A percentile compares a stretch with the other conserved stretches of the same genome.
Conservation (phyloP, 2,888 invertebrate species). For the Nudaria mundana region DNA sequence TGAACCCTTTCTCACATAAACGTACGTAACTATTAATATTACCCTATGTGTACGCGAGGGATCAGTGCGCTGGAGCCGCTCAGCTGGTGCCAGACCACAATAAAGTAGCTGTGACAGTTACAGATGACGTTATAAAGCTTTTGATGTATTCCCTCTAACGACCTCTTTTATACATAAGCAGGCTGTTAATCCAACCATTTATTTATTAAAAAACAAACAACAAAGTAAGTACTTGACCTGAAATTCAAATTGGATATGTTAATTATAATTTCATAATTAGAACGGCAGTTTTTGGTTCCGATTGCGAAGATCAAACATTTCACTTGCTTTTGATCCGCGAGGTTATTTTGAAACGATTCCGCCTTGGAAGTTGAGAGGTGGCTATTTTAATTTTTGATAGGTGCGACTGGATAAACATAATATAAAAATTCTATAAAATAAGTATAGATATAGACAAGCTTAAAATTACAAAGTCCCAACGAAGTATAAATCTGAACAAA, state of each 20-base stretch:
- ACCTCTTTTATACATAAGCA: constrained; percentile 39
- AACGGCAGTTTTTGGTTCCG: not conserved
- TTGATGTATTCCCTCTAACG: constrained; percentile 65
- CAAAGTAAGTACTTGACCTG: constrained; percentile 22
- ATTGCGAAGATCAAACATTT: not conserved
- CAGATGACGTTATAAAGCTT: constrained; percentile 57
- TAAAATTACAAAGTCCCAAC: no score
- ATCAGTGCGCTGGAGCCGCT: constrained; percentile 31
- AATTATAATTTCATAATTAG: constrained; percentile 3
- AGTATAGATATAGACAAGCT: no score
- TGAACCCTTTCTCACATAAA: no score
- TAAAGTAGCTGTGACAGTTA: constrained; percentile 59
- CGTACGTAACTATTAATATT: no score
- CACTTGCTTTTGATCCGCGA: constrained; percentile 1
- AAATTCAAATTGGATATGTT: constrained; percentile 5
- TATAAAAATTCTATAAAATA: no score
- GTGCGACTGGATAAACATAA: no score
- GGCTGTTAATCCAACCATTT: constrained; percentile 22
- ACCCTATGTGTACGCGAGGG: constrained; percentile 25
- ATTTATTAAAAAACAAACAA: constrained; percentile 23
- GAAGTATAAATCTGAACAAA: no score
- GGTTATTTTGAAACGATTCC: no score
- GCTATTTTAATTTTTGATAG: no score
- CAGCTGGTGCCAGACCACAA: constrained; percentile 61
- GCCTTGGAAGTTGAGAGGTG: no score